Evolutionary conservation across 2,888 invertebrate species (phyloP).

Genomic region (Eupithecia centaureata): DNA sequence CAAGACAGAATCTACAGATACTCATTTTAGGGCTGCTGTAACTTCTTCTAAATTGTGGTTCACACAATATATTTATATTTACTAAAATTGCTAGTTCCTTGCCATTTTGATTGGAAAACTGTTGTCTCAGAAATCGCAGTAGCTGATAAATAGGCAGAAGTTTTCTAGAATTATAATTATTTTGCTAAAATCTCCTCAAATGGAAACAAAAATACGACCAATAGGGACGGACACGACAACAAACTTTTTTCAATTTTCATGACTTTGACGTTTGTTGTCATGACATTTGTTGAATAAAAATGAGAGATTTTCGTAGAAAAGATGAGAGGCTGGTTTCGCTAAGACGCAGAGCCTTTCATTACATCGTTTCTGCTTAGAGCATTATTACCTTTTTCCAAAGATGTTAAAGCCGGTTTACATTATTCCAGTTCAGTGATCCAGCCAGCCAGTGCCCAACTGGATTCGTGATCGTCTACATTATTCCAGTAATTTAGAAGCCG

Average conservation of each 20-base stretch:
- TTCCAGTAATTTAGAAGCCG: no score
- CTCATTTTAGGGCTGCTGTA: conserved; percentile 43
- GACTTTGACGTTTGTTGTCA: neutral
- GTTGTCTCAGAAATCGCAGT: neutral
- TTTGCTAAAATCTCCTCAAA: neutral
- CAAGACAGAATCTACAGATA: conserved; percentile 65
- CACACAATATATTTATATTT: neutral
- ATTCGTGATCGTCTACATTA: no score
- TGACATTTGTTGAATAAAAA: no score
- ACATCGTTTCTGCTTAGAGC: no score
- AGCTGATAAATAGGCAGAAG: neutral
- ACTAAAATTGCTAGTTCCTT: neutral
- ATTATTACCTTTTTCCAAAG: no score
- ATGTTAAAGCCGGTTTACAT: no score
- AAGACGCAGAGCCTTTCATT: no score
- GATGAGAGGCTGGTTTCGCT: no score
- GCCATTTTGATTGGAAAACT: neutral
- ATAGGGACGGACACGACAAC: neutral
- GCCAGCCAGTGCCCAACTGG: no score
- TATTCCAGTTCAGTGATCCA: no score
- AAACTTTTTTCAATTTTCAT: neutral
- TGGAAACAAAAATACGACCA: neutral
- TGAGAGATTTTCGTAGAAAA: no score
- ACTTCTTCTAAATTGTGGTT: neutral
- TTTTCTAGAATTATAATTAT: neutral